These are phyloP conservation scores for Henricia sp. DNA, from an alignment of 53 echinoderm and acorn worm genomes.

Conservation along the genomic window DNA sequence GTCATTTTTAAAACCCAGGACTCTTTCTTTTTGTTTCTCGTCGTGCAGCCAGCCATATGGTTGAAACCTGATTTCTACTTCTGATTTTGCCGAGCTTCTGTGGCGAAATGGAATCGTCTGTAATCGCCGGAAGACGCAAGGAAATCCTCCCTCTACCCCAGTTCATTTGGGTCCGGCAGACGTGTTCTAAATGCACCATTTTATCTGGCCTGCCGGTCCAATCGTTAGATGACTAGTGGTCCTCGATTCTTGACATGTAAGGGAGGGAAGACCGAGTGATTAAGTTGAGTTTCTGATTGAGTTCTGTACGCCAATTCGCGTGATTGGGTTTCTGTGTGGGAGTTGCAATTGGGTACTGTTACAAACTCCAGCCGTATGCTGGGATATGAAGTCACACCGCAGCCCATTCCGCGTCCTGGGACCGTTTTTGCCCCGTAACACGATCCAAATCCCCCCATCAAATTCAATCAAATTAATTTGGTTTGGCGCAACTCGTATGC, in stretches of 20 bases:
- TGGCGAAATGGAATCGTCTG: constrained; percentile 43
- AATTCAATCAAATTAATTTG: constrained; percentile 68
- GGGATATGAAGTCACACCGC: constrained; percentile 19
- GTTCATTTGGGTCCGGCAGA: constrained; percentile 29
- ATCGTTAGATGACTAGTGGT: constrained; percentile 44
- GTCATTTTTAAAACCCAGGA: constrained; percentile 21
- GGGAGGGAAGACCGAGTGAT: constrained; percentile 13
- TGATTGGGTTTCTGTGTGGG: constrained; percentile 36
- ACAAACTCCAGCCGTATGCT: background rate
- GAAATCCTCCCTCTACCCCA: constrained; percentile 53
- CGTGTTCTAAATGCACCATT: constrained; percentile 37
- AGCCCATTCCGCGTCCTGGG: constrained; percentile 46
- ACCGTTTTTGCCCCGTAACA: constrained; percentile 54
- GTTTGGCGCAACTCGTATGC: constrained; percentile 41
- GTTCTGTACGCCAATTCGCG: constrained; percentile 32
- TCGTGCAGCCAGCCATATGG: constrained; percentile 50
- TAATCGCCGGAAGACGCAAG: constrained; percentile 51
- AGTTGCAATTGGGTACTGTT: constrained; percentile 33
- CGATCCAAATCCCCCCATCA: constrained; percentile 61
- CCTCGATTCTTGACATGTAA: constrained; percentile 32
- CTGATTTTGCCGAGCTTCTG: constrained; percentile 8
- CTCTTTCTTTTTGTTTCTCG: too few species aligned
- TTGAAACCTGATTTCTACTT: constrained; percentile 58
- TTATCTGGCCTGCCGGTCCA: constrained; percentile 34
- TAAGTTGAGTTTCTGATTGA: constrained; percentile 41